Conservation (phyloP, 2,888 invertebrate genomes). For the Orgyia antiqua region DNA sequence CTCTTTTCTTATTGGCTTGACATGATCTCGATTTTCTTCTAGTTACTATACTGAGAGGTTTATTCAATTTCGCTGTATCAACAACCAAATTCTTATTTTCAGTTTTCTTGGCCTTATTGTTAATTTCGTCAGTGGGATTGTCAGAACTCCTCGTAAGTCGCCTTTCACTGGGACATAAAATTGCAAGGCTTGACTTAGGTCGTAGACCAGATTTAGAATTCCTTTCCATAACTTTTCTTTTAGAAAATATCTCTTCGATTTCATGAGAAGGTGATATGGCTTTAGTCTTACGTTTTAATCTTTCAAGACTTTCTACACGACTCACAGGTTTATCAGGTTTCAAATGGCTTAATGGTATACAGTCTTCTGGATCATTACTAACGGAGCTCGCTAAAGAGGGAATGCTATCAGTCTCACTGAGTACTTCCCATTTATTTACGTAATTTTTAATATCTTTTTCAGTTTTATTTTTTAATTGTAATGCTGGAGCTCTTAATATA, state of each 20-base stretch:
- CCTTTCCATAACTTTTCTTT: conserved; percentile 58
- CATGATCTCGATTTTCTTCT: conserved; percentile 68
- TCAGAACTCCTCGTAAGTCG: conserved; percentile 64
- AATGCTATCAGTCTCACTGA: conserved; percentile 80
- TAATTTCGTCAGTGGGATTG: conserved; percentile 47
- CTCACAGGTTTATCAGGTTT: conserved; percentile 51
- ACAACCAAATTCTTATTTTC: conserved; percentile 39
- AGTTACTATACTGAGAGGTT: conserved; percentile 45
- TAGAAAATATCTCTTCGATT: conserved; percentile 74
- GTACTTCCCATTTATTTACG: conserved; percentile 76
- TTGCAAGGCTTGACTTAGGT: conserved; percentile 67
- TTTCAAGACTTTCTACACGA: conserved; percentile 56
- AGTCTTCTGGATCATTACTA: conserved; percentile 77
- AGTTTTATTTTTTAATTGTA: conserved; percentile 59
- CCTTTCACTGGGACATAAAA: conserved; percentile 60
- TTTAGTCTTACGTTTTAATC: conserved; percentile 74
- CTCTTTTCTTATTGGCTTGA: conserved; percentile 53
- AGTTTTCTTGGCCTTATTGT: conserved; percentile 43
- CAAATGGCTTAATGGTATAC: conserved; percentile 73
- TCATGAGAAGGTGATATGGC: conserved; percentile 79
- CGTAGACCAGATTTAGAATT: conserved; percentile 50
- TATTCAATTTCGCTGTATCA: conserved; percentile 40
- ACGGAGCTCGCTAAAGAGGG: conserved; percentile 70
- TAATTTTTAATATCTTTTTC: conserved; percentile 63
- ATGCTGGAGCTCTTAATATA: conserved; percentile 63